phyloP scores from a whole-genome alignment of 2,797 vertebrate species.

The Rachycentron canadum region DNA sequence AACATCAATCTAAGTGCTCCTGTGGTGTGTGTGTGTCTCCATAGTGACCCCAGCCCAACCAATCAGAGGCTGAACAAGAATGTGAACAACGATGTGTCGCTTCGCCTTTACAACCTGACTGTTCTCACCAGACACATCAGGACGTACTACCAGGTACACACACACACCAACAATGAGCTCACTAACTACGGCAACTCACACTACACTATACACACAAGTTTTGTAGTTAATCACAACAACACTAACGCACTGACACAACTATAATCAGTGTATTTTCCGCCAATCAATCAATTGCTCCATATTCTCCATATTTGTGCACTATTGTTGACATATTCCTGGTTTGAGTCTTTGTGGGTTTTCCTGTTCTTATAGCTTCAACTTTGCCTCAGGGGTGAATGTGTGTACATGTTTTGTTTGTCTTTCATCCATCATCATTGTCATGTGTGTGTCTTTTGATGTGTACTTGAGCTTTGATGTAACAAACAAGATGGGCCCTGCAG shows the following conservation, averaged over 20 bases:
- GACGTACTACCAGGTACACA: conserved; percentile 78
- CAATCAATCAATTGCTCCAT: background rate
- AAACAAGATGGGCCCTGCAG: background rate
- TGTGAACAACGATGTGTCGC: conserved; percentile 75
- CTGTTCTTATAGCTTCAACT: background rate
- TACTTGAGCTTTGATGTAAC: background rate
- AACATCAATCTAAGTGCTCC: conserved; percentile 24
- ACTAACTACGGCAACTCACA: too few species aligned
- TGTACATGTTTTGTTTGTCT: conserved; percentile 4
- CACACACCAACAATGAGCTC: background rate
- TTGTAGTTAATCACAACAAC: too few species aligned
- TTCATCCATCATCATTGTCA: background rate
- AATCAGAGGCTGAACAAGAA: conserved; percentile 81
- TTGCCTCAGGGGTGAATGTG: background rate
- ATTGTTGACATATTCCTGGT: background rate
- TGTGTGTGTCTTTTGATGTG: conserved; percentile 34
- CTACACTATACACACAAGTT: too few species aligned
- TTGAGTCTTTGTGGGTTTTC: conserved; percentile 3
- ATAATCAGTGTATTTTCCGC: too few species aligned
- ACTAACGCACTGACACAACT: background rate
- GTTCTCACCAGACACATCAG: conserved; percentile 78
- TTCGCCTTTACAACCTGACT: conserved; percentile 79
- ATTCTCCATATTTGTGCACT: background rate
- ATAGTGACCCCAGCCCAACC: conserved; percentile 75
- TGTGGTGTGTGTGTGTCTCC: conserved; percentile 56